These are phyloP conservation scores for Halisarca cf. caerulea DNA, from an alignment of 37 sponge, comb jelly and placozoan species.

Conservation along the genomic window DNA sequence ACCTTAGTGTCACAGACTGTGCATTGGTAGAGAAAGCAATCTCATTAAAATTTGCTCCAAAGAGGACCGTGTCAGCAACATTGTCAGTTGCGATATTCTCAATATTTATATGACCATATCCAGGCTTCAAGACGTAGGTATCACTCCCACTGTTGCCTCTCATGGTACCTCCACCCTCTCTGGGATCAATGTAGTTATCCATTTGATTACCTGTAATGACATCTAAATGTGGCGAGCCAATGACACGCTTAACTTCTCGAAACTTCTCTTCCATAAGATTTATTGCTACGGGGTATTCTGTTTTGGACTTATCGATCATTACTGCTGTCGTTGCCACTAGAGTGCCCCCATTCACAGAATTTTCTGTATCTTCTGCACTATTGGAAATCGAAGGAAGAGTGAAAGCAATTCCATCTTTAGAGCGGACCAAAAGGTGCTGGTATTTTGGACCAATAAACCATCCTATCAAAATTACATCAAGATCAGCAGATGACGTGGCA, in stretches of 20 bases:
- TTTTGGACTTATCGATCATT: not conserved
- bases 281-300: too few species aligned
- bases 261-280: too few species aligned
- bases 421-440: not conserved
- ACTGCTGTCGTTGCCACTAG: not conserved
- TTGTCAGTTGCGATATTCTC: conserved; percentile 19
- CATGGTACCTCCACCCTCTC: not conserved
- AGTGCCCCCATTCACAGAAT: too few species aligned
- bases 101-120: not conserved
- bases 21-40: not conserved
- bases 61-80: not conserved
- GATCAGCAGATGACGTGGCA: too few species aligned
- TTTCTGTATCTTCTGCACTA: too few species aligned
- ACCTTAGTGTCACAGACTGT: not conserved
- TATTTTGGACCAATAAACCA: conserved; percentile 6
- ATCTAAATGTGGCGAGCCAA: conserved; percentile 3
- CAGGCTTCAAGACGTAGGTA: conserved; percentile 18
- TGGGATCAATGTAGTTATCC: conserved; percentile 26
- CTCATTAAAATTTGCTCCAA: not conserved
- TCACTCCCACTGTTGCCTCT: conserved; percentile 21
- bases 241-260: not conserved
- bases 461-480: not conserved
- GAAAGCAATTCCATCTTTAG: too few species aligned
- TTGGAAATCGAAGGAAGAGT: too few species aligned
- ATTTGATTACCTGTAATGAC: conserved; percentile 1